Conservation (phyloP, 2,113 vertebrate species). For the Collichthys lucidus region DNA sequence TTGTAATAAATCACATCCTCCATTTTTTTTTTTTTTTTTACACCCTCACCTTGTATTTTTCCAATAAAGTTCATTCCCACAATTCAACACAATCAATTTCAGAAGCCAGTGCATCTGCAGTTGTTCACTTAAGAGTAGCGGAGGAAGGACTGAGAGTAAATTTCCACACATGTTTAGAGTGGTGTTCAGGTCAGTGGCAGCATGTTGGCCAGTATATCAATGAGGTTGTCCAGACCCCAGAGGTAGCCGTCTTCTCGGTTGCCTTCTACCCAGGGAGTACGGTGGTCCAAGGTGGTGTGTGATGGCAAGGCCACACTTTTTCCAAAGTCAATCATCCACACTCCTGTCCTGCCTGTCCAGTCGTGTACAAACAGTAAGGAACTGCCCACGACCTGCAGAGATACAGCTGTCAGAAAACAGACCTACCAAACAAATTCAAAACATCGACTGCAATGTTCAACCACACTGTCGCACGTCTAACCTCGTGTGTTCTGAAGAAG, state of each 20-base stretch:
- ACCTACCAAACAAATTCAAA: background rate
- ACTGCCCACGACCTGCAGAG: constrained; percentile 88
- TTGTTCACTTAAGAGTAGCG: background rate
- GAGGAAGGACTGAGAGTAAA: constrained; percentile 7
- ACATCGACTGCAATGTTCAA: background rate
- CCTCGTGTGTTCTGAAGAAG: constrained; percentile 90
- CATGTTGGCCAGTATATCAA: constrained; percentile 82
- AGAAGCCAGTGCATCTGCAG: background rate
- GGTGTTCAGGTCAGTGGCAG: constrained; percentile 48
- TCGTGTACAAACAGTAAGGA: constrained; percentile 91
- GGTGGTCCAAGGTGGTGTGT: constrained; percentile 85
- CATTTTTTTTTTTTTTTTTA: constrained; percentile 3
- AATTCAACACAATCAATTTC: constrained; percentile 20
- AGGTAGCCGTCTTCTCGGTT: constrained; percentile 91
- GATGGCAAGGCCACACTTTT: constrained; percentile 85
- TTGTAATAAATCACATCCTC: background rate
- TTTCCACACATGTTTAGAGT: constrained; percentile 1
- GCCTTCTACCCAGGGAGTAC: constrained; percentile 88
- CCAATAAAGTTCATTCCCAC: background rate
- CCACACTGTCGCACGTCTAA: constrained; percentile 43
- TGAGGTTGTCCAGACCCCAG: constrained; percentile 91
- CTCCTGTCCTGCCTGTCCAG: constrained; percentile 82
- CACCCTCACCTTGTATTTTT: background rate
- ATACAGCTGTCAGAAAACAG: background rate
- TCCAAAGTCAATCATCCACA: constrained; percentile 95